Evolutionary conservation across 1,140 invertebrate genomes (phyloP).

Genomic region (Drosophila virilis): DNA sequence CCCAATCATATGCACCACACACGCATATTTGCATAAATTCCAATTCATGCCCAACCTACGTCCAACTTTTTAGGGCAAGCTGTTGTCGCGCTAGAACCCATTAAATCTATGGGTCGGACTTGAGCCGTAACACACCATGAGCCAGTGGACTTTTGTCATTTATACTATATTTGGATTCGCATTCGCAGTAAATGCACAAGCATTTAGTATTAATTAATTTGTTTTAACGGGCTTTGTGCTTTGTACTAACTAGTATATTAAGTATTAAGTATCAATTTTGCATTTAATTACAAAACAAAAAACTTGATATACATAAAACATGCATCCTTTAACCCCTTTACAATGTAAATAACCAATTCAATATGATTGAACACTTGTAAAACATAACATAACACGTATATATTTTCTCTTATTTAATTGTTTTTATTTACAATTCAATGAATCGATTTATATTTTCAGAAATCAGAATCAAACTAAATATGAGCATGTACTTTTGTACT

Average conservation of each 20-base stretch:
- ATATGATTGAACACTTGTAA: conserved; percentile 6
- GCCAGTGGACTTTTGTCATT: conserved; percentile 40
- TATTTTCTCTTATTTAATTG: conserved; percentile 19
- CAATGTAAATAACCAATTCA: conserved; percentile 25
- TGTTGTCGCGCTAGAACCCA: conserved; percentile 67
- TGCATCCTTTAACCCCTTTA: not conserved
- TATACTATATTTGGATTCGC: conserved; percentile 43
- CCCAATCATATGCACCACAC: not conserved
- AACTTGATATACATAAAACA: not conserved
- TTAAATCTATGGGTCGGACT: conserved; percentile 18
- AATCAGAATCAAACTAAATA: conserved; percentile 65
- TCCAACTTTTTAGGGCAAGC: conserved; percentile 67
- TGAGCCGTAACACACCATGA: conserved; percentile 7
- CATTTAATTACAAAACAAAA: conserved; percentile 5
- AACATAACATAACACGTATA: not conserved
- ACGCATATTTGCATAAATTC: conserved; percentile 17
- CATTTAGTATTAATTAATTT: conserved; percentile 35
- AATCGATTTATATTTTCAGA: conserved; percentile 69
- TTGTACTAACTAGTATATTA: conserved; percentile 33
- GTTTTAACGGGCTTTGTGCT: conserved; percentile 23
- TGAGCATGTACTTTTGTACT: conserved; percentile 59
- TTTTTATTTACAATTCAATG: conserved; percentile 19
- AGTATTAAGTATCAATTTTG: conserved; percentile 1
- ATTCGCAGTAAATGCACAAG: conserved; percentile 55
- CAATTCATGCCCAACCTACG: conserved; percentile 32